Evolutionary conservation across 2,113 vertebrate genomes (phyloP).

Genomic region (rat (Rattus norvegicus)): DNA sequence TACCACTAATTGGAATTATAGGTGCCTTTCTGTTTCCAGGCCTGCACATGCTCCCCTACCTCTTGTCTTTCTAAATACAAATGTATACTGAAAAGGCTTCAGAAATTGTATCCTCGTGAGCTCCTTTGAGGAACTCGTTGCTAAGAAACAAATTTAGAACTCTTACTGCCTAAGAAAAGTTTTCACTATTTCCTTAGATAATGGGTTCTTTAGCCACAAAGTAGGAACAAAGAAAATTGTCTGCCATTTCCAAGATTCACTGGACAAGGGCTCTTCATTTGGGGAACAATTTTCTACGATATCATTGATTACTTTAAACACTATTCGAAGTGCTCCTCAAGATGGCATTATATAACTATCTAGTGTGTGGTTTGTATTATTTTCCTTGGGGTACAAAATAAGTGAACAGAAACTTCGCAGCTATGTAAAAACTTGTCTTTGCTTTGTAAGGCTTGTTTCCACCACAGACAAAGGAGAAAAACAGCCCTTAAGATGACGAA

Average conservation of each 20-base stretch:
- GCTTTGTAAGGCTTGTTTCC: slow-evolving; percentile 36
- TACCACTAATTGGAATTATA: not conserved
- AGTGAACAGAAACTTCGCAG: not conserved
- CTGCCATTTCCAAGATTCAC: not conserved
- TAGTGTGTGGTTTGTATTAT: not conserved
- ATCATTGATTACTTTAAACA: slow-evolving; percentile 56
- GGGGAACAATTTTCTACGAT: slow-evolving; percentile 4
- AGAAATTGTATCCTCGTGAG: slow-evolving; percentile 53
- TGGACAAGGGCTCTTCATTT: slow-evolving; percentile 45
- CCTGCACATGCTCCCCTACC: not conserved
- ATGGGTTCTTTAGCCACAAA: slow-evolving; percentile 49
- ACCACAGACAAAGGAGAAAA: slow-evolving; percentile 44
- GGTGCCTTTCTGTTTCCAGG: not conserved
- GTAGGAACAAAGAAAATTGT: slow-evolving; percentile 49
- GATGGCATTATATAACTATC: not conserved
- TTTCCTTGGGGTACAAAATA: slow-evolving; percentile 49
- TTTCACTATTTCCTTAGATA: slow-evolving; percentile 53
- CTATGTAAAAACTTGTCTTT: slow-evolving; percentile 1
- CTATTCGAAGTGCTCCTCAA: slow-evolving; percentile 14
- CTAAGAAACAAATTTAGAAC: slow-evolving; percentile 77
- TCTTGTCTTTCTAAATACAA: not conserved
- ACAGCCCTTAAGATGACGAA: not conserved
- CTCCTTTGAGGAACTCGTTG: slow-evolving; percentile 71
- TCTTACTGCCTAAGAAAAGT: slow-evolving; percentile 57
- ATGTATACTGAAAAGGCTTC: not conserved